Percentiles rank a stretch among this genome's conserved stretches.
Conservation (phyloP, 1,140 invertebrate species). For the Zaprionus taronus region DNA sequence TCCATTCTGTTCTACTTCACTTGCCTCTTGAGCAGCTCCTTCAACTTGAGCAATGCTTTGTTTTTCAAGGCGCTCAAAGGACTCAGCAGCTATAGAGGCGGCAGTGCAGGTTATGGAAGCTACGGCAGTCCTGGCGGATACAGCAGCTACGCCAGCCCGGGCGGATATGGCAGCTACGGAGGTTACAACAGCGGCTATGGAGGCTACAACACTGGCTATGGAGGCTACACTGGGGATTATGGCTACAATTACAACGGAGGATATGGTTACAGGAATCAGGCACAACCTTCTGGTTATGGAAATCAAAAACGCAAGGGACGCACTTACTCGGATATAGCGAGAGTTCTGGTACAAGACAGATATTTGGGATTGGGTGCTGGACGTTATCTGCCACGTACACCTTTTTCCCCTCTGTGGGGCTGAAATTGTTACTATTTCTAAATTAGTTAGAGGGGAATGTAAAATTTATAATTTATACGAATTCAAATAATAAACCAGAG, state of each 20-base stretch:
- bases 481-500: neutral
- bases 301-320: constrained; percentile 59
- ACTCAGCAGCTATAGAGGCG: constrained; percentile 18
- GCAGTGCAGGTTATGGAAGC: constrained; percentile 12
- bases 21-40: constrained; percentile 35
- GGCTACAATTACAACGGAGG: neutral
- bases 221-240: neutral
- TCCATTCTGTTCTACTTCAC: constrained; percentile 22
- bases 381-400: constrained; percentile 48
- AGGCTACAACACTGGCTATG: neutral
- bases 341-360: constrained; percentile 47
- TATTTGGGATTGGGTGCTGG: constrained; percentile 59
- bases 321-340: constrained; percentile 58
- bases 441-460: neutral
- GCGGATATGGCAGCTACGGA: neutral
- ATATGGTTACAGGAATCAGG: constrained; percentile 38
- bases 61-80: constrained; percentile 62
- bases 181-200: constrained; percentile 13
- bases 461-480: neutral
- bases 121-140: neutral
- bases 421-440: neutral
- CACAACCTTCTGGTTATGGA: constrained; percentile 3
- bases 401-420: constrained; percentile 52
- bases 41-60: constrained; percentile 49
- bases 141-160: neutral